Evolutionary conservation across 2,797 vertebrate species (phyloP), one percentile per base, ranked within the genome.

Genomic region (Eidolon dupreanum): DNA sequence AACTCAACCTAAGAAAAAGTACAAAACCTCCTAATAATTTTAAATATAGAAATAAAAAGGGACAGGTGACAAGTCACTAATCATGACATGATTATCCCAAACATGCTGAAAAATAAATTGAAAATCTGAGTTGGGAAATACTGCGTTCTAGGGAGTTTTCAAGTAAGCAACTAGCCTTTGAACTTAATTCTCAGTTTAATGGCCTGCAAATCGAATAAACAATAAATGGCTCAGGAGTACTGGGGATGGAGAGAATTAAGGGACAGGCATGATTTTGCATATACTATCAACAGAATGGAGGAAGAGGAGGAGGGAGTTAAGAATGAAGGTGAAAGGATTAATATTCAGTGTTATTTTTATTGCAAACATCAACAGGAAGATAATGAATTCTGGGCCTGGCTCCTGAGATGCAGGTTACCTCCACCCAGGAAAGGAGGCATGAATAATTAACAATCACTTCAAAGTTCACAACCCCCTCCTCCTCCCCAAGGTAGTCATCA

Each of bases 361-460:
- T 98, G 96, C 95, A 98, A 97, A 97, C 94, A 97, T 96, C 26
- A n/a, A 89, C 89, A 96, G 82, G 92, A 97, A 97, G 96, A 97
- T 98, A 98, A 98, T 97, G 97, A 98, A 98, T 98, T 98, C 98
- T 96, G 88, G 82, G 94, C 88, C 94, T 17, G 26, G 75, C 95
- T 97, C 93, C 96, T 98, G 96, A 98, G 97, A 98, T 95, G 93
- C 97, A 95, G 89, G 92, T 97, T 98, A 97, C 90, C 46, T 97
- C 94, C 81, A 92, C 94, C 93, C 94, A 97, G 93, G 96, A 16
- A 97, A 96, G 79, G 96, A 97, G 79, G 97, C 89, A 98, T 98
- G 73, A 98, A 98, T 98, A 98, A 98, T 98, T 98, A 98, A 98
- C 97, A 98, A 96, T 49, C 57, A 94, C 95, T 98, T 98, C 96